Base-by-base conservation (phyloP, 2,888 invertebrate species). In the Idaea biselata region DNA sequence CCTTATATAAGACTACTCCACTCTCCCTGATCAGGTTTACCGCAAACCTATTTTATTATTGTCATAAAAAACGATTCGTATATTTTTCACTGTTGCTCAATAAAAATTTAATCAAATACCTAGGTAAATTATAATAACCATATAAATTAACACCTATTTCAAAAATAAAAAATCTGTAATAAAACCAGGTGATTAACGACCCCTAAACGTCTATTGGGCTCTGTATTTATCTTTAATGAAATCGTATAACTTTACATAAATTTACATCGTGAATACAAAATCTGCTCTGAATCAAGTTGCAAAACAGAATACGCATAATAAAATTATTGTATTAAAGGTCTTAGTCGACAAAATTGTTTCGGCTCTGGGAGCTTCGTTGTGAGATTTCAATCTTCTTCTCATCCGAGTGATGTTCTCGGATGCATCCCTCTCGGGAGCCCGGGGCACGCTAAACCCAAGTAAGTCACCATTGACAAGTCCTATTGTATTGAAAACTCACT, bases 181-280 rank as follows among this genome's bases (percentile, higher is more conserved):
- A 44, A 44, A 44, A 14, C 44, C 14, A 8, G 14, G 44, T 60
- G 32, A 60, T 54, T 57, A 60, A 62, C 59, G 62, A 44, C 8
- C 44, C 14, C 44, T 44, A 44, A 44, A 44, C 14, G 44, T 44
- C 8, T 44, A 44, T 14, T 11, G 44, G 44, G 44, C 44, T 44
- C 44, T 14, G 44, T 44, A 44, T 44, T 44, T 44, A 44, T 44
- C 44, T 44, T 44, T 44, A 44, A 44, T 44, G 6, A 44, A 44
- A 44, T 44, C 44, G 44, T 44, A 44, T 44, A 44, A 44, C 44
- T 44, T 44, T 44, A 44, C 44, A 44, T 44, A 44, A 44, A 44
- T 44, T 44, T 44, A 44, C 44, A 44, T 44, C 44, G 44, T 44
- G 44, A 44, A 44, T 44, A 44, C 44, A 44, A 44, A 44, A 44